These are phyloP conservation scores for Heliothis virescens DNA, from an alignment of 1,140 invertebrate genomes.

Conservation along the genomic window DNA sequence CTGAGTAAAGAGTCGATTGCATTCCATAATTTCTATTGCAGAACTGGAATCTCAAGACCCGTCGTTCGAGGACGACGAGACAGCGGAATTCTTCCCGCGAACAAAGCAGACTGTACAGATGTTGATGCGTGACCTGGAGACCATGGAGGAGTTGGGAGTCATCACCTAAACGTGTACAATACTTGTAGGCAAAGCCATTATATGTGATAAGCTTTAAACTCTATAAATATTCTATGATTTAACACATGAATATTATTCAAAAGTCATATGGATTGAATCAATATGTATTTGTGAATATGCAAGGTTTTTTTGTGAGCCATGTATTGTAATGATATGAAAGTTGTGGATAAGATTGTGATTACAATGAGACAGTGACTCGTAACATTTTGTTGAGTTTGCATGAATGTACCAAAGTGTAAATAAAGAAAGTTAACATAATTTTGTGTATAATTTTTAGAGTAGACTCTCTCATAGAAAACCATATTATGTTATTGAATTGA, in stretches of 20 bases:
- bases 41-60: constrained; percentile 86
- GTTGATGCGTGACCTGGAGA: constrained; percentile 84
- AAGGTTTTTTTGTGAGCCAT: too few relatives aligned
- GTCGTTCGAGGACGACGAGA: constrained; percentile 84
- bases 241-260: not conserved
- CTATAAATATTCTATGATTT: not conserved
- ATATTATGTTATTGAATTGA: not conserved
- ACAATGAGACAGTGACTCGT: too few relatives aligned
- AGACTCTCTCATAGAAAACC: not conserved
- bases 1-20: not conserved
- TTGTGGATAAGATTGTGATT: too few relatives aligned
- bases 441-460: not conserved
- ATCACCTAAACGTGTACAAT: constrained; percentile 62
- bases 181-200: not conserved
- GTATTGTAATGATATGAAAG: too few relatives aligned
- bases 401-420: too few relatives aligned
- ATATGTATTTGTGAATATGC: too few relatives aligned
- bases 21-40: constrained; percentile 58
- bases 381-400: too few relatives aligned
- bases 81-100: constrained; percentile 82
- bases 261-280: too few relatives aligned
- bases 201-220: constrained; percentile 3
- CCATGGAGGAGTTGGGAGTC: constrained; percentile 81
- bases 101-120: constrained; percentile 87
- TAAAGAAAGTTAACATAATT: too few relatives aligned